Percentiles rank a stretch among this genome's conserved stretches.
Evolutionary conservation across 2,888 invertebrate genomes (phyloP).

Genomic region (Pherbina coryleti): DNA sequence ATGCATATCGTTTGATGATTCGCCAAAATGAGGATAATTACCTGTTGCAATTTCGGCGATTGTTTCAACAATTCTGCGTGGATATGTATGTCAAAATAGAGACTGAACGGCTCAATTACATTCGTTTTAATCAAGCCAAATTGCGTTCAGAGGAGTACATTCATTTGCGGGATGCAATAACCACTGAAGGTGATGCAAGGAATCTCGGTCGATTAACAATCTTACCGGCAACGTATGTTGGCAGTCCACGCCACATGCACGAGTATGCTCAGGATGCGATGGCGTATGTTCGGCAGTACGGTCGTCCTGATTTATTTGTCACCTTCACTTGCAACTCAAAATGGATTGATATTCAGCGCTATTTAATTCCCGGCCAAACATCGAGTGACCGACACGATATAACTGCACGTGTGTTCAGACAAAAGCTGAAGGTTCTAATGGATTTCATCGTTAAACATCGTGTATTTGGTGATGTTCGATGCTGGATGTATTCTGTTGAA

Average conservation of each 20-base stretch:
- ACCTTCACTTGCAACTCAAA: conserved; percentile 35
- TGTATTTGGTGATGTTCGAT: background rate
- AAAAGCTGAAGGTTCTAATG: conserved; percentile 41
- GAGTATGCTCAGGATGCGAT: background rate
- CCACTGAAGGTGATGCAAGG: conserved; percentile 50
- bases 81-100: conserved; percentile 63
- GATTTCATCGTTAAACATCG: conserved; percentile 41
- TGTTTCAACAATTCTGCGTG: conserved; percentile 47
- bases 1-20: conserved; percentile 34
- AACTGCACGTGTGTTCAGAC: conserved; percentile 34
- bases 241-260: background rate
- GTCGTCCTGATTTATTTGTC: background rate
- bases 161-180: conserved; percentile 61
- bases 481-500: conserved; percentile 1
- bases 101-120: conserved; percentile 55
- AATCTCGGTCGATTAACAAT: conserved; percentile 44
- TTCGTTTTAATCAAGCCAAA: conserved; percentile 57
- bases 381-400: conserved; percentile 27
- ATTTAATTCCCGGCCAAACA: background rate
- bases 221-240: conserved; percentile 44
- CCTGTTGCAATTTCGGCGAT: conserved; percentile 21
- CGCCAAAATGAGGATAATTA: conserved; percentile 24
- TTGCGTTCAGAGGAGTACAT: conserved; percentile 55
- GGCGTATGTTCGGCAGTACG: background rate
- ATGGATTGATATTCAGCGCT: conserved; percentile 28